phyloP scores from a whole-genome alignment of 2,113 vertebrate genomes.

The Leucosticte australis region DNA sequence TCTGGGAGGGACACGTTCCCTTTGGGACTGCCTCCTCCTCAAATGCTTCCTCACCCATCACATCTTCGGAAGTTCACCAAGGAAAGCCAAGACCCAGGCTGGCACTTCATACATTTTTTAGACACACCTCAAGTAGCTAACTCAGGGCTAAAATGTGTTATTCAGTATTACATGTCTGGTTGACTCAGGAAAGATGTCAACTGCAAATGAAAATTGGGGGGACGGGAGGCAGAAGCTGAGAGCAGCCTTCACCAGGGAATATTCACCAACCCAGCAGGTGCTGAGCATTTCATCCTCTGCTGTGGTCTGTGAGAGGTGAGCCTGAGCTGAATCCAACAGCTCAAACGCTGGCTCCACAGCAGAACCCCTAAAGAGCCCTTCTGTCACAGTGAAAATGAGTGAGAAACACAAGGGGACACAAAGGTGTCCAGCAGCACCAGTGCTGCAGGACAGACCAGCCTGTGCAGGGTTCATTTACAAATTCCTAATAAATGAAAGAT shows the following conservation, averaged over 20 bases:
- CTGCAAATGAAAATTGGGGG: neutral
- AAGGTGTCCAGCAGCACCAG: neutral
- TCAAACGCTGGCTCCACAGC: neutral
- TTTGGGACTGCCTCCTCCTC: neutral
- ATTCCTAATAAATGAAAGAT: neutral
- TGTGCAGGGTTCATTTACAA: neutral
- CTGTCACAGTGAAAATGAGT: neutral
- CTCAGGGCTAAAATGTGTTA: constrained; percentile 5
- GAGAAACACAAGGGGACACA: neutral
- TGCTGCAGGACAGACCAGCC: neutral
- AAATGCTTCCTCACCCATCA: neutral
- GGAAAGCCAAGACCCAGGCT: neutral
- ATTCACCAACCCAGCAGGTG: neutral
- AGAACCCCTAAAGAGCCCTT: neutral
- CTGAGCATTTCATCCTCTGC: neutral
- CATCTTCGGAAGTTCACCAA: neutral
- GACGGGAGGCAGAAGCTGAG: neutral
- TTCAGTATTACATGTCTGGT: neutral
- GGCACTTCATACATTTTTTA: constrained; percentile 25
- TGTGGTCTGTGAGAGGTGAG: neutral
- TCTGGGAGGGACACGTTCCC: neutral
- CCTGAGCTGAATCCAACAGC: neutral
- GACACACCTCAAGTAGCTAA: neutral
- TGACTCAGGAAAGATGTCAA: constrained; percentile 15
- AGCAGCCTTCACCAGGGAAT: neutral